Conservation (phyloP, 2,113 vertebrate genomes). For the Melozone crissalis region DNA sequence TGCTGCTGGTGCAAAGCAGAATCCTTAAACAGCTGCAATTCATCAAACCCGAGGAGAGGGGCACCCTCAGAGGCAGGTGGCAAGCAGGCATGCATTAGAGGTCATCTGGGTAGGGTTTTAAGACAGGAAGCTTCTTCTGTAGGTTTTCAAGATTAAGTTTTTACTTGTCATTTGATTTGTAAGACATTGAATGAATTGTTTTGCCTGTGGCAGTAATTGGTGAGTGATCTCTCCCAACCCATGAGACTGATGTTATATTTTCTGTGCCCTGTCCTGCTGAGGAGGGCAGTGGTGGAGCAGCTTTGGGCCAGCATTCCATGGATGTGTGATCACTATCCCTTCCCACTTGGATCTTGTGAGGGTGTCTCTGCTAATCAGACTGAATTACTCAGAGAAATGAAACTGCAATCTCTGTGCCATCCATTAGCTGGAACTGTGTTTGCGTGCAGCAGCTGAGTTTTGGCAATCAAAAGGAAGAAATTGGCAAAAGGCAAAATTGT, state of each 20-base stretch:
- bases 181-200: neutral
- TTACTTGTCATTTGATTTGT: neutral
- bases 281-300: neutral
- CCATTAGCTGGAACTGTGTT: slow-evolving; percentile 49
- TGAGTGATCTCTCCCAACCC: neutral
- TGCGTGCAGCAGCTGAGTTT: slow-evolving; percentile 18
- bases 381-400: slow-evolving; percentile 46
- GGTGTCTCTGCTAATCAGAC: neutral
- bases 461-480: slow-evolving; percentile 31
- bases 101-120: neutral
- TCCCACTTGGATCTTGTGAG: neutral
- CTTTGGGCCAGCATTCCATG: neutral
- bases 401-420: neutral
- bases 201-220: neutral
- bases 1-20: neutral
- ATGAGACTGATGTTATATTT: fast-evolving
- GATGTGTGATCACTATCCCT: neutral
- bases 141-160: neutral
- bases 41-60: neutral
- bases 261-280: neutral
- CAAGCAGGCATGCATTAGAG: neutral
- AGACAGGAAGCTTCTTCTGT: neutral
- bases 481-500: too few species aligned
- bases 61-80: neutral
- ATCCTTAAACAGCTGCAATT: neutral